Evolutionary conservation across 37 sponge, comb jelly and placozoan genomes (phyloP).

Genomic region (Agelas oroides): DNA sequence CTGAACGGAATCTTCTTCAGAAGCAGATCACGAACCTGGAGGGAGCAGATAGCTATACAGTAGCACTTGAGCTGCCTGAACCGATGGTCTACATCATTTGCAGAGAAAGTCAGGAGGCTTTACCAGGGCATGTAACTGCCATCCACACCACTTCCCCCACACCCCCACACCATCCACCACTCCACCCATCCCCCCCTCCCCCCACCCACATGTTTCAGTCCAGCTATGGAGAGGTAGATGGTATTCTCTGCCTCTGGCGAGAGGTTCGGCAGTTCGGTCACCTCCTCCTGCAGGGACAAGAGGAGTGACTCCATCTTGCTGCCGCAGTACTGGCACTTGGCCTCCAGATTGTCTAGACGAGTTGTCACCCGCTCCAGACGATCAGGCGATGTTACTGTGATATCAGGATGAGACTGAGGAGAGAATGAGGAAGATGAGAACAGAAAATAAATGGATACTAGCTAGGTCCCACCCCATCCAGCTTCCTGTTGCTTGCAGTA

Average conservation of each 20-base stretch:
- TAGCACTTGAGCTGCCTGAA: too few species aligned
- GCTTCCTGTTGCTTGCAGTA: too few species aligned
- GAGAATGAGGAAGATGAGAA: not conserved
- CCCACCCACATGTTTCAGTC: slow-evolving; percentile 68
- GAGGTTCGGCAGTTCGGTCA: slow-evolving; percentile 14
- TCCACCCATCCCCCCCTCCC: too few species aligned
- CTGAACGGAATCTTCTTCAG: slow-evolving; percentile 73
- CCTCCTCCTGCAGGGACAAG: slow-evolving; percentile 38
- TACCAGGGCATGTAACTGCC: too few species aligned
- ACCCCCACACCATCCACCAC: too few species aligned
- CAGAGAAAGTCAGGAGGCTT: too few species aligned
- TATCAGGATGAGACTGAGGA: not conserved
- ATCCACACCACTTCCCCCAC: too few species aligned
- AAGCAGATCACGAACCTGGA: slow-evolving; percentile 71
- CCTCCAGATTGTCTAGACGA: slow-evolving; percentile 50
- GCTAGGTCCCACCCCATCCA: too few species aligned
- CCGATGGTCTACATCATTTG: too few species aligned
- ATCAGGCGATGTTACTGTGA: not conserved
- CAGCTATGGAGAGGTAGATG: slow-evolving; percentile 60
- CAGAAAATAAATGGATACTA: not conserved
- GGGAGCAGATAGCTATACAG: too few species aligned
- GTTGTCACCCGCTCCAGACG: slow-evolving; percentile 24
- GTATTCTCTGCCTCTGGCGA: slow-evolving; percentile 52
- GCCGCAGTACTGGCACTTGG: slow-evolving; percentile 70
- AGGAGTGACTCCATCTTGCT: slow-evolving; percentile 65